These are phyloP conservation scores for Donacobius atricapilla DNA, from an alignment of 2,113 vertebrate species.

Conservation along the genomic window DNA sequence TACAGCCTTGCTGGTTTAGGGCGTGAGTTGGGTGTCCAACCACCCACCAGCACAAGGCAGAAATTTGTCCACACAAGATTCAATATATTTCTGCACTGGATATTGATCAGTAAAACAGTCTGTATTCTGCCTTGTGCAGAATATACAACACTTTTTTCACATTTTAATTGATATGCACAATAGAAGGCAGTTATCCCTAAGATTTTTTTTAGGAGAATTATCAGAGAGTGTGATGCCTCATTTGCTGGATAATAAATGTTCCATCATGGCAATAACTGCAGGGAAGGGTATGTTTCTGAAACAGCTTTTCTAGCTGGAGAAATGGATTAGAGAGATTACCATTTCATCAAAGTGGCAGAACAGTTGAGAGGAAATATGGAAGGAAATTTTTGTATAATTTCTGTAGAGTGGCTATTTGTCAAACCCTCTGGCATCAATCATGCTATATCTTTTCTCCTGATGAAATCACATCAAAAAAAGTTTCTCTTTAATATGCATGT, in stretches of 20 bases:
- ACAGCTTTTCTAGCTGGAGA: constrained; percentile 8
- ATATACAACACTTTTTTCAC: background rate
- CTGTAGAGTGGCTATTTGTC: constrained; percentile 20
- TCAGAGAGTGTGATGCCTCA: background rate
- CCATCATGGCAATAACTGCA: constrained; percentile 14
- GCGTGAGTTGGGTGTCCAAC: rapidly evolving
- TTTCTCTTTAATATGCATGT: constrained; percentile 9
- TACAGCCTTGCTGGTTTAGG: background rate
- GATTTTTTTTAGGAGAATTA: background rate
- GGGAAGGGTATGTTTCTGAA: constrained; percentile 1
- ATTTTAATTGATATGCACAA: constrained; percentile 7
- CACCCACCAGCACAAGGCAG: background rate
- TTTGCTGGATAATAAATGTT: constrained; percentile 17
- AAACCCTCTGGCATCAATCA: constrained; percentile 18
- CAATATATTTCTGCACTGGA: background rate
- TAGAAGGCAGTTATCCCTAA: background rate
- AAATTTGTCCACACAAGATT: background rate
- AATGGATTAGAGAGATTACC: constrained; percentile 50
- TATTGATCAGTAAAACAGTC: background rate
- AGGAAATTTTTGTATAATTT: constrained; percentile 51
- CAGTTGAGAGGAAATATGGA: constrained; percentile 36
- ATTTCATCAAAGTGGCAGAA: constrained; percentile 56
- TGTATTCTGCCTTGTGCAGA: background rate
- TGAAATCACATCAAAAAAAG: constrained; percentile 7
- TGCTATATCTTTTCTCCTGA: background rate